phyloP scores from a whole-genome alignment of 2,797 vertebrate species.

The Mormyrus hasselquistii region DNA sequence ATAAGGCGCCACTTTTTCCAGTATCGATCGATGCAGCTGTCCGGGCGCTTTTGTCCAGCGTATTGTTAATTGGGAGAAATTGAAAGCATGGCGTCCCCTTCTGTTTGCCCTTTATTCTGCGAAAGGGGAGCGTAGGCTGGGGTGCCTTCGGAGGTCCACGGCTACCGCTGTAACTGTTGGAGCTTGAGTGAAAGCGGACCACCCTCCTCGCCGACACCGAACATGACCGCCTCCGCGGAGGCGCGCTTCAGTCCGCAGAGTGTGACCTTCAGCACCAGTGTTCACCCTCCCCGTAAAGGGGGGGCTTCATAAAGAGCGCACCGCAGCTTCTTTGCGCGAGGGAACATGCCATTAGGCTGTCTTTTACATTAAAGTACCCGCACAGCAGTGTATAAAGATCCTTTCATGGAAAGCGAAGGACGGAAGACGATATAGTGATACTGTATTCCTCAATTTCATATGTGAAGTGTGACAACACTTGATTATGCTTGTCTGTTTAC shows the following conservation, averaged over 20 bases:
- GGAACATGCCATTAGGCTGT: not conserved
- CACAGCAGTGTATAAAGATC: not conserved
- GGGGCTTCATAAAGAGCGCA: constrained; percentile 16
- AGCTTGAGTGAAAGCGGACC: constrained; percentile 40
- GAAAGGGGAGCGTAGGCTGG: constrained; percentile 10
- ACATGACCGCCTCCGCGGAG: constrained; percentile 22
- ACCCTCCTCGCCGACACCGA: constrained; percentile 18
- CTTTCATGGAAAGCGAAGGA: not conserved
- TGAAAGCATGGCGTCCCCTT: not conserved
- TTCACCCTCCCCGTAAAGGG: constrained; percentile 32
- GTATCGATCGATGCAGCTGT: not conserved
- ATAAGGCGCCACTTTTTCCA: not conserved
- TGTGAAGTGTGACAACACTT: not conserved
- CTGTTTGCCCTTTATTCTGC: constrained; percentile 6
- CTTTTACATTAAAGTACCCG: not conserved
- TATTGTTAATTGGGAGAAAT: constrained; percentile 20
- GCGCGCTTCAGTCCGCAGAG: constrained; percentile 20
- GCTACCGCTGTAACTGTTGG: constrained; percentile 30
- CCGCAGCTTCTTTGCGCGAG: not conserved
- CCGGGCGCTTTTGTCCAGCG: not conserved
- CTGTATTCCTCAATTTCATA: not conserved
- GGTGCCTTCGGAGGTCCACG: constrained; percentile 32
- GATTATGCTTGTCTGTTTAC: not conserved
- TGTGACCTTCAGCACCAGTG: constrained; percentile 49
- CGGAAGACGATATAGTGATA: not conserved